Conservation (phyloP, 2,888 invertebrate species). For the Drosophila greeni region DNA sequence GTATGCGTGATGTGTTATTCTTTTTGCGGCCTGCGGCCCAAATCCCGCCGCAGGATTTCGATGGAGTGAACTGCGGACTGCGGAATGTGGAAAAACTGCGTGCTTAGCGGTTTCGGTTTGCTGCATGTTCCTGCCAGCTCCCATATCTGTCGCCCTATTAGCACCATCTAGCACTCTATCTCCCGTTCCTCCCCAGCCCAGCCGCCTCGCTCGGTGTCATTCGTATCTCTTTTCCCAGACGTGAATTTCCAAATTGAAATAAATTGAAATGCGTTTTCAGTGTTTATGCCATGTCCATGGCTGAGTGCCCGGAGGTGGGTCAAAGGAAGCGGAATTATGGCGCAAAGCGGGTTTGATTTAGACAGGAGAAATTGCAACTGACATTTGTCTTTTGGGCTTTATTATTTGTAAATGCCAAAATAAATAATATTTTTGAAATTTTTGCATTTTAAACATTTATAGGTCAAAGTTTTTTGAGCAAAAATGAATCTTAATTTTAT, state of each 20-base stretch:
- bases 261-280: constrained; percentile 60
- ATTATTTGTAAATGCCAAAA: neutral
- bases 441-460: too few species aligned
- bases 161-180: constrained; percentile 16
- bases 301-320: neutral
- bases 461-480: too few species aligned
- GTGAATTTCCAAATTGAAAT: constrained; percentile 48
- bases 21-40: constrained; percentile 54
- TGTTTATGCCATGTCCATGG: constrained; percentile 39
- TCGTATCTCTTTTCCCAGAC: constrained; percentile 5
- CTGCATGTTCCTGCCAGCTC: constrained; percentile 24
- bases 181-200: neutral
- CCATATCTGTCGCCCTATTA: constrained; percentile 55
- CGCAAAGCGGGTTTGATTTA: neutral
- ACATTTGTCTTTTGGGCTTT: neutral
- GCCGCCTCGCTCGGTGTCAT: neutral
- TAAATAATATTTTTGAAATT: too few species aligned
- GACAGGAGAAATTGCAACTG: neutral
- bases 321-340: constrained; percentile 1
- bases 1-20: constrained; percentile 68
- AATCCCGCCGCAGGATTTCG: constrained; percentile 28
- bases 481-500: too few species aligned
- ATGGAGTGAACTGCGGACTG: constrained; percentile 11
- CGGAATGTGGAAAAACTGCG: constrained; percentile 21
- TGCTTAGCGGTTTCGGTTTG: constrained; percentile 56